Base-by-base conservation (phyloP, 2,888 invertebrate species). In the Epicampocera succincta region DNA sequence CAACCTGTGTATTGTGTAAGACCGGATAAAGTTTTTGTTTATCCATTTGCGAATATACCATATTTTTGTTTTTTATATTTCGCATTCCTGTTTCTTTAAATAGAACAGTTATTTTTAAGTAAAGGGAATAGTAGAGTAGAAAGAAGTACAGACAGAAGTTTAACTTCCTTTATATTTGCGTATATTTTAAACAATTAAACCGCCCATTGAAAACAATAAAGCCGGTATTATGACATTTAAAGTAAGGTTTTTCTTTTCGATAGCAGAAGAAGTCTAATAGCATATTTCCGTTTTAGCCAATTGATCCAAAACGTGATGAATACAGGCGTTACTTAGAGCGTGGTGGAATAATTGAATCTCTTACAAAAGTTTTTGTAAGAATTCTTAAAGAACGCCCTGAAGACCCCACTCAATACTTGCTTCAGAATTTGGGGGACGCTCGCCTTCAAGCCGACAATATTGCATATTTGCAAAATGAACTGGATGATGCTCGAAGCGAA, bases 281-380 rank as follows among this genome's bases (percentile, higher is more conserved):
- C 25, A 8, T 42, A 8, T 25, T 60, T 25, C 4, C 2, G 40
- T 84, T 82, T 1, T 73, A 91, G 91, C 91, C 91, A 21, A 91
- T 91, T 58, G 91, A 91, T 83, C 89, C 88, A 1, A 91, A 89
- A 77, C 90, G 91, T 13, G 91, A 91, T 85, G 91, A 91, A 83
- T 91, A 90, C 68, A 90, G 91, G 0, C 89, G 90, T 38, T 91
- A 91, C 78, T 86, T 91, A 60, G 91, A 91, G 69, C 87, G 88
- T n/a, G 87, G 87, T 9, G 90, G 90, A 58, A 90, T 90, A n/a
- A 86, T 91, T 19, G 91, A 91, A 74, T 87, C 89, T 0, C 81
- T 91, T 8, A 89, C 89, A 2, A 91, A 91, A 85, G 87, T 89
- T 4, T 89, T 91, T 54, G 87, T 90, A 6, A 87, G 91, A 52